Conservation (phyloP, 2,888 invertebrate species). For the Andrena flavipes region DNA sequence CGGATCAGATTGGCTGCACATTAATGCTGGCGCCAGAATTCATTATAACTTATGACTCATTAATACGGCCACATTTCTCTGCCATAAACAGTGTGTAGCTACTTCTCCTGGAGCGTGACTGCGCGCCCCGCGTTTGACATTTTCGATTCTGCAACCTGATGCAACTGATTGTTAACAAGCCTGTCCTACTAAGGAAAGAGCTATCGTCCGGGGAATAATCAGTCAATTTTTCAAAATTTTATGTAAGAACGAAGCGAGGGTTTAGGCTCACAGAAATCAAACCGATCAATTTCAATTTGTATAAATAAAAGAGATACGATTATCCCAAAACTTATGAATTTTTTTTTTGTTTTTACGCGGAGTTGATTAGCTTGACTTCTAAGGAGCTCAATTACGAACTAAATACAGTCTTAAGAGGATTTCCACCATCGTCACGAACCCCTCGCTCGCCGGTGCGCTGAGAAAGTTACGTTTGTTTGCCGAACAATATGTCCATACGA, state of each 20-base stretch:
- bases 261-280: too few relatives aligned
- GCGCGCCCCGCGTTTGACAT: constrained; percentile 32
- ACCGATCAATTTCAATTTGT: too few relatives aligned
- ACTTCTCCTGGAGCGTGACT: constrained; percentile 44
- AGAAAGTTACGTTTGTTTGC: constrained; percentile 37
- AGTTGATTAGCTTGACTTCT: too few relatives aligned
- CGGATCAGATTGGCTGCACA: constrained; percentile 51
- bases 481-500: constrained; percentile 31
- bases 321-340: too few relatives aligned
- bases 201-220: background rate
- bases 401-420: background rate
- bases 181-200: background rate
- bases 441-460: background rate
- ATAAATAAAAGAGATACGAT: too few relatives aligned
- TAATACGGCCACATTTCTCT: constrained; percentile 51
- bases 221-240: background rate
- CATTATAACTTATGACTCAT: constrained; percentile 61
- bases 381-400: background rate
- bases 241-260: background rate
- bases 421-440: background rate
- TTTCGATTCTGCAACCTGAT: constrained; percentile 34
- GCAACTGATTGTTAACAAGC: constrained; percentile 37
- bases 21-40: constrained; percentile 65
- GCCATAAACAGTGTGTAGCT: constrained; percentile 41
- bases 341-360: too few relatives aligned